Base-by-base conservation (phyloP, 1,140 invertebrate species). In the Odontomachus brunneus region DNA sequence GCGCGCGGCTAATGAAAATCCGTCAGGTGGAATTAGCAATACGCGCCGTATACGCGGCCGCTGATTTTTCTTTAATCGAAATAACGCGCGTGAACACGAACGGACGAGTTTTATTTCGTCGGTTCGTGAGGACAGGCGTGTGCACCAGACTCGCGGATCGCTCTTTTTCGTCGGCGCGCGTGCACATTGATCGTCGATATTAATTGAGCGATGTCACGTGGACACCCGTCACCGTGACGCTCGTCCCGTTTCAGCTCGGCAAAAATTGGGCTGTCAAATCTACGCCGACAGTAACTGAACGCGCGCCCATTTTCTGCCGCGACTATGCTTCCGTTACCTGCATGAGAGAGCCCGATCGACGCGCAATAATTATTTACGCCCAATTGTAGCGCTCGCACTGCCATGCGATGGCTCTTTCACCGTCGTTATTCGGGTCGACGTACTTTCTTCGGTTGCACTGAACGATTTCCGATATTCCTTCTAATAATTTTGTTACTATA, bases 191-290 rank as follows among this genome's bases (percentile, higher is more conserved):
- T 80, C 75, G 65, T 59, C 75, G 53, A 80, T 80, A 80, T 80
- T 71, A 80, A 80, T 80, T 71, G 75, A 71, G 29, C 65, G 33
- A 69, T 33, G 65, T 80, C 65, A 71, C 75, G 53, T 71, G 22
- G 75, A 80, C 33, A 51, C 29, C 51, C 65, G 65, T 80, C 75
- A 80, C 22, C 48, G 75, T 38, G 33, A 80, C 53, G 75, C 49
- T 51, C 63, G 75, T 80, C 75, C 69, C 65, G 75, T 71, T 44
- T 57, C 75, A 57, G 17, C 17, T 57, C 24, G 29, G 33, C 51
- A 80, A 80, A 80, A 80, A 80, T 80, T 80, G 75, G 75, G 22
- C 65, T 80, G 75, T 80, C 75, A 71, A 80, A 80, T 80, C 63
- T 80, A 80, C 51, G 62, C 60, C 60, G 74, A 29, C 19, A 29